Base-by-base conservation (phyloP, 2,797 vertebrate species). In the Acanthurus lineatus region DNA sequence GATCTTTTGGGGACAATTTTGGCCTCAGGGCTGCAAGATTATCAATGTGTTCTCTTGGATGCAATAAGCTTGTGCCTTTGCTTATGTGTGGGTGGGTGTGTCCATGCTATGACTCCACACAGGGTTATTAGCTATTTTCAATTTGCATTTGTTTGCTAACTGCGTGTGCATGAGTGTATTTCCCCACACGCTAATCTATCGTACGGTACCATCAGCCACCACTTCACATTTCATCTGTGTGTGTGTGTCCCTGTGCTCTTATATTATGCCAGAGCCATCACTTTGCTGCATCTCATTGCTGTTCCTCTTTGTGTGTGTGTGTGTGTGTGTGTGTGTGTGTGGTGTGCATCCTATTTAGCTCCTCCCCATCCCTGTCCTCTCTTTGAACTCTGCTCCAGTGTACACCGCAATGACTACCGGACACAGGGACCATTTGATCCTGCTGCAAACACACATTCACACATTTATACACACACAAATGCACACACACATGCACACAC, bases 381-480 rank as follows among this genome's bases (percentile, higher is more conserved):
- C 76, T 61, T 71, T 95, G 93, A 95, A 95, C 95, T 90, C 86
- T 90, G 77, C 69, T 76, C 81, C 25, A 77, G 48, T 40, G n/a
- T 80, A 88, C 81, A 84, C 73, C 3, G 59, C 81, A 80, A 69
- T 84, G 87, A 82, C 47, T 62, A 69, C 69, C 2, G 76, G 88
- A 89, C 91, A 90, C 83, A 77, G 81, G 76, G 79, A 72, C 84
- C 90, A 90, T 93, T 77, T 81, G 57, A 77, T 63, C 75, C 42
- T 73, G 14, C 40, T 25, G 52, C 75, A 75, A 47, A 54, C 19
- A 58, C 22, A 14, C 35, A 44, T 32, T 32, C 19, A 58, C 22
- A 14, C 35, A 44, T 32, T 32, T 19, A 52, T n/a, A 44, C 22
- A 62, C 38, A 32, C 28, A 32, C 25, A 70, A 40, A 62, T 22